phyloP scores from a whole-genome alignment of 2,888 invertebrate species.

The Lepidonotus clava region DNA sequence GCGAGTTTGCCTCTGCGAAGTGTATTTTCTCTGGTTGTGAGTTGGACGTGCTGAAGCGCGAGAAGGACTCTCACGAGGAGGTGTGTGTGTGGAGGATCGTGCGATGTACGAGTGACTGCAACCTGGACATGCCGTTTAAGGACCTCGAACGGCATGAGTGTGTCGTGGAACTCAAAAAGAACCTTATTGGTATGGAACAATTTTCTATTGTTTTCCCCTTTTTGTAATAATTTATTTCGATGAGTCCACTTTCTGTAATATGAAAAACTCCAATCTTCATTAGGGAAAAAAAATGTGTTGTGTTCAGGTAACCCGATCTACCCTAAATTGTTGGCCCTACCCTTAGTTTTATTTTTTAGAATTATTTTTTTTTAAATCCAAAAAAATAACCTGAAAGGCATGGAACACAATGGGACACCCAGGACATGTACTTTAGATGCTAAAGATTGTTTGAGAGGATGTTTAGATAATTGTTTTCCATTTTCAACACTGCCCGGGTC shows the following conservation, averaged over 20 bases:
- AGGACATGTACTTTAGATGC: too few relatives aligned
- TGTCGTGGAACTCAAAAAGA: slow-evolving; percentile 67
- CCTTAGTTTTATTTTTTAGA: not conserved
- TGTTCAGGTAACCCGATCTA: not conserved
- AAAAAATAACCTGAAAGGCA: too few relatives aligned
- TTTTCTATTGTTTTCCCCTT: not conserved
- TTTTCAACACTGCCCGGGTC: too few relatives aligned
- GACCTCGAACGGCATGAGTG: slow-evolving; percentile 69
- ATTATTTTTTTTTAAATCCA: too few relatives aligned
- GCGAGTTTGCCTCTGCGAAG: slow-evolving; percentile 69
- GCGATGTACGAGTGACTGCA: slow-evolving; percentile 70
- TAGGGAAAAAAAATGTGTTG: not conserved
- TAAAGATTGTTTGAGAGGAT: too few relatives aligned
- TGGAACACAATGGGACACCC: too few relatives aligned
- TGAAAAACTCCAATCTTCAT: too few relatives aligned
- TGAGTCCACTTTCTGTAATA: too few relatives aligned
- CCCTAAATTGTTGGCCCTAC: not conserved
- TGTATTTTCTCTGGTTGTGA: slow-evolving; percentile 70
- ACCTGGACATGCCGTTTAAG: slow-evolving; percentile 68
- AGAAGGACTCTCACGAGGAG: slow-evolving; percentile 97
- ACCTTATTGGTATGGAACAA: slow-evolving; percentile 66
- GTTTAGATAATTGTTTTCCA: too few relatives aligned
- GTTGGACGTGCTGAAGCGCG: slow-evolving; percentile 87
- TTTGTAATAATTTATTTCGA: not conserved
- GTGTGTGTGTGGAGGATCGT: slow-evolving; percentile 87